A percentile compares a stretch with the other conserved stretches of the same genome.
phyloP scores from a whole-genome alignment of 2,888 invertebrate genomes.

The Orthonevra nobilis region DNA sequence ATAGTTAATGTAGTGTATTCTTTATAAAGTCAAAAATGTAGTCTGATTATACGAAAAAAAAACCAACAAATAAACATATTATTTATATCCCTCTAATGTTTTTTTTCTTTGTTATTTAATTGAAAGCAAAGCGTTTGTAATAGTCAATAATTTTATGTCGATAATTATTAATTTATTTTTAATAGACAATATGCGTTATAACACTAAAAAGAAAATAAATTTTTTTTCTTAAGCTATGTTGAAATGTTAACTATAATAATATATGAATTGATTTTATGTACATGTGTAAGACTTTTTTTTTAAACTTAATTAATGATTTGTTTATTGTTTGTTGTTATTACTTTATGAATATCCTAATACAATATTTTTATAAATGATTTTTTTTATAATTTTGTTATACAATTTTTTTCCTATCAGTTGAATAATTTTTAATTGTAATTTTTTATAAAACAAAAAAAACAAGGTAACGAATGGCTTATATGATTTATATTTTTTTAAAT shows the following conservation, averaged over 20 bases:
- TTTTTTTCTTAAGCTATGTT: slow-evolving; percentile 20
- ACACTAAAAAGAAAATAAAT: background rate
- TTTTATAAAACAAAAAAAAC: slow-evolving; percentile 26
- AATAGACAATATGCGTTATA: slow-evolving; percentile 12
- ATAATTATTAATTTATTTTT: slow-evolving; percentile 31
- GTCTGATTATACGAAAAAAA: slow-evolving; percentile 53
- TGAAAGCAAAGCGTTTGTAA: slow-evolving; percentile 31
- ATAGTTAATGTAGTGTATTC: slow-evolving; percentile 55
- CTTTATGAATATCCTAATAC: slow-evolving; percentile 11
- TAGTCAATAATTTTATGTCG: slow-evolving; percentile 53
- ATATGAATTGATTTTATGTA: slow-evolving; percentile 33
- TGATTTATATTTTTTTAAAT: slow-evolving; percentile 58
- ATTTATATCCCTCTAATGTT: no score
- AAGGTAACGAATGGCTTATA: no score
- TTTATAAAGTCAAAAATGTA: slow-evolving; percentile 68
- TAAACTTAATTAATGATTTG: slow-evolving; percentile 3
- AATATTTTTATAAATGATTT: slow-evolving; percentile 45
- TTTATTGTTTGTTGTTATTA: slow-evolving; percentile 57
- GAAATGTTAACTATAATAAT: slow-evolving; percentile 12
- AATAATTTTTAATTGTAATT: slow-evolving; percentile 56
- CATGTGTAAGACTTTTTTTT: slow-evolving; percentile 29
- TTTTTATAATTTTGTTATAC: slow-evolving; percentile 62
- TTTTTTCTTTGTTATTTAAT: slow-evolving; percentile 28
- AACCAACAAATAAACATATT: slow-evolving; percentile 12
- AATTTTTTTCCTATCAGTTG: slow-evolving; percentile 57